Evolutionary conservation across 2,797 vertebrate genomes (phyloP), one percentile per base, ranked within the genome.

Genomic region (Prionace glauca): DNA sequence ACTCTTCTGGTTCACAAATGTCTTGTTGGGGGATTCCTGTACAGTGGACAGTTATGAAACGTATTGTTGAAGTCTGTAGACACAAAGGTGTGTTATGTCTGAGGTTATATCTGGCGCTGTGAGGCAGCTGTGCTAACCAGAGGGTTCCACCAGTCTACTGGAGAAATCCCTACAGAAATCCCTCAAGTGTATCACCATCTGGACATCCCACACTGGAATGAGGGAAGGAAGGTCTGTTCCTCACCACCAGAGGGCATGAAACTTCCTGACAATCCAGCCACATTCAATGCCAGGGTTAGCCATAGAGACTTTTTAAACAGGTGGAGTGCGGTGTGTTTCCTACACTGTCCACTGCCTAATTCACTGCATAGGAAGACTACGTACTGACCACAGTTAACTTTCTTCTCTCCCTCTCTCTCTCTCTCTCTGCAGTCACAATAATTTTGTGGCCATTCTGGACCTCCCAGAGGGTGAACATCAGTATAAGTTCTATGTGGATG

Each of bases 401-500:
- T n/a, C n/a, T 92, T 36, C 62, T 92, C 62, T 67, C 18, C 22
- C 24, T 77, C 95, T 95, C 67, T 69, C 24, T 77, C 95, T 95
- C 67, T 69, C 86, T 96, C 96, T 96, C 96, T 95, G 32, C 97
- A 99, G 99, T 97, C 98, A 99, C 96, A 99, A 99, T 95, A 99
- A 99, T 97, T 99, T 99, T 96, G 98, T 98, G 96, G 99, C 98
- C 2, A 98, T 99, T 95, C 97, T 99, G 97, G 98, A 99, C 96
- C 98, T 99, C 96, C 99, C 99, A 0, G 99, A 99, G 97, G 99
- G 99, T 94, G 99, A 99, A 96, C 99, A 99, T 97, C 99, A 99
- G 96, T 99, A 99, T 97, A 99, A 99, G 97, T 99, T 99, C 96
- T 98, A 98, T 5, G 98, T 99, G 95, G 99, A 99, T 24, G 99